Base-by-base conservation (phyloP, 1,140 invertebrate genomes). In the Orchesella cincta region DNA sequence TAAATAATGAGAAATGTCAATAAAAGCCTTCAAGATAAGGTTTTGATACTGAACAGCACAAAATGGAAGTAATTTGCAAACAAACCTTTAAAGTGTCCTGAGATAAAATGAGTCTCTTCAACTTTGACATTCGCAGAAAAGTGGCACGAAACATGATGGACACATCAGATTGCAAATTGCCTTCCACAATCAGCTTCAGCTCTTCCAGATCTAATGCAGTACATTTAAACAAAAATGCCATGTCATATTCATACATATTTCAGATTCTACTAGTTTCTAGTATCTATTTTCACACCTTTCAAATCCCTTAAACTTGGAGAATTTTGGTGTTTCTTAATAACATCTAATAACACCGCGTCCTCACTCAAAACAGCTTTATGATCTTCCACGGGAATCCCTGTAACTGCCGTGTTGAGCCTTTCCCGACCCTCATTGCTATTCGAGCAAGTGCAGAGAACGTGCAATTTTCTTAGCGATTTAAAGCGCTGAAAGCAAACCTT, bases 131-230 rank as follows among this genome's bases (percentile, higher is more conserved):
- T 29, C 62, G 62, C 12, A 67, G 31, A 23, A 67, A 67, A 2
- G 62, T 67, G 8, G 62, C 33, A 31, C 62, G 3, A 1, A 67
- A 23, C 62, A 67, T 67, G 14, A 67, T 67, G 12, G 62, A 29
- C 31, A 33, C 62, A 33, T 67, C 62, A 67, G 33, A 5, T 5
- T 23, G 29, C n/a, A n/a, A 29, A 67, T 67, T 67, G n/a, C 62
- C 33, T 67, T 33, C 33, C 62, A 67, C 62, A 16, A 31, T 33
- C 31, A 67, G 29, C 33, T 33, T 67, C 8, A 67, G n/a, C n/a
- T 67, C 62, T 31, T 67, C 62, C 26, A 67, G 62, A 29, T 67
- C 62, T 67, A 67, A n/a, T n/a, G n/a, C n/a, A n/a, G n/a, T 33
- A n/a, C 23, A 67, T 67, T 2, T 12, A 67, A 18, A 12, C 23